These are phyloP conservation scores for Salticus scenicus DNA, from an alignment of 2,888 invertebrate genomes.

Conservation along the genomic window DNA sequence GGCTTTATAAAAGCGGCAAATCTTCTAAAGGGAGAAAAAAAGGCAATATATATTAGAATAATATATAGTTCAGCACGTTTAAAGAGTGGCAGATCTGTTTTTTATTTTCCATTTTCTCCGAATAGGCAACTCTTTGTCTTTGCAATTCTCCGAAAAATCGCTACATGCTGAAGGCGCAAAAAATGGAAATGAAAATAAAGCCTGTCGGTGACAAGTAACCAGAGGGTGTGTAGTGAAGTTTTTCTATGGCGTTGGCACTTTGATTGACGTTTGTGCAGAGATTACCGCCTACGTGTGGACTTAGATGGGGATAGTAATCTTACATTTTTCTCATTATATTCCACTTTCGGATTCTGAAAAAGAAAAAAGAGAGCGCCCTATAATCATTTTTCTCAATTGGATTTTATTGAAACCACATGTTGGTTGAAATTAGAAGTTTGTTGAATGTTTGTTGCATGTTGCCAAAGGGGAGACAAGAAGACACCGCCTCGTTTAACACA, in stretches of 20 bases:
- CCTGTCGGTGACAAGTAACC: constrained; percentile 3
- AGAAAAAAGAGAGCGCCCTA: not conserved
- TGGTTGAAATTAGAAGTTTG: too few species aligned
- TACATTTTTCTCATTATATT: constrained; percentile 6
- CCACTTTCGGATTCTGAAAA: not conserved
- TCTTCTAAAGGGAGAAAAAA: too few species aligned
- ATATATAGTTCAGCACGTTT: too few species aligned
- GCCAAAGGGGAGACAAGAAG: too few species aligned
- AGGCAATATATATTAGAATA: too few species aligned
- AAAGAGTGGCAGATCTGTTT: not conserved
- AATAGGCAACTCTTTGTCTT: constrained; percentile 9
- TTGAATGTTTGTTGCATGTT: too few species aligned
- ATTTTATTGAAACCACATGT: not conserved
- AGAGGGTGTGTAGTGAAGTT: constrained; percentile 12
- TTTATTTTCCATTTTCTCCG: not conserved
- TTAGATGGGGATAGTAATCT: not conserved
- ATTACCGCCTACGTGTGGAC: constrained; percentile 15
- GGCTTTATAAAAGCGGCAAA: too few species aligned
- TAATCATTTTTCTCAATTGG: not conserved
- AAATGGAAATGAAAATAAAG: constrained; percentile 5
- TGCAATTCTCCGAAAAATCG: not conserved
- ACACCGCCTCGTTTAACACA: too few species aligned
- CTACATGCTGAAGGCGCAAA: not conserved
- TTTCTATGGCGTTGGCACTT: constrained; percentile 18
- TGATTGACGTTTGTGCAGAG: constrained; percentile 11